Base-by-base conservation (phyloP, 2,797 vertebrate species). In the Sternotherus odoratus region DNA sequence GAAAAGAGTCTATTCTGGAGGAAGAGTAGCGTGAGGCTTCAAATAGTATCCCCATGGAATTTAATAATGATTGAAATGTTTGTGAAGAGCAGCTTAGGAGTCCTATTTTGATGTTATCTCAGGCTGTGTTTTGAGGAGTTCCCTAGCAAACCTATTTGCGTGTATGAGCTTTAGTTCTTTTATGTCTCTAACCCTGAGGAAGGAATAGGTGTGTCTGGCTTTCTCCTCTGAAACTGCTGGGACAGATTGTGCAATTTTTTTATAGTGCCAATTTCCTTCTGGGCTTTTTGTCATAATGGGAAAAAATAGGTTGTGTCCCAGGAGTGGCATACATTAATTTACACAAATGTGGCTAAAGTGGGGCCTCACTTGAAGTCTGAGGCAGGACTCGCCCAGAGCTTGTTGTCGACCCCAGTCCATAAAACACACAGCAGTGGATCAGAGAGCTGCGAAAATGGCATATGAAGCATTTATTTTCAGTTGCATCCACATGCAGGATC, bases 121-220 rank as follows among this genome's bases (percentile, higher is more conserved):
- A 96, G 95, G 63, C 87, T 92, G 88, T 85, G 88, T 81, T 88
- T 94, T 81, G 87, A 95, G 79, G 75, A 81, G 94, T 79, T 79
- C 86, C 90, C 87, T 77, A 93, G 84, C 88, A 94, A 94, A 95
- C 84, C 43, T 92, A 78, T 95, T 95, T 96, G 88, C 86, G 6
- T 86, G 3, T 79, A 82, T 82, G 91, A 93, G 88, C 86, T 89
- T 95, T 85, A 91, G 77, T 82, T 77, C 85, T 90, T 94, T 93
- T 91, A 89, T 96, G 92, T 94, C 91, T 96, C 66, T 87, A 81
- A 92, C 39, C 88, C 79, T 4, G 77, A 89, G 95, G 95, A 96
- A 97, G 95, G 91, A 96, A 96, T 94, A 90, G 96, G 96, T 87
- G 93, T 96, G 93, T 88, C 97, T 94, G 83, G 91, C 86, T 95